Conservation (phyloP, 1,140 invertebrate species). For the Drosophila pachea region DNA sequence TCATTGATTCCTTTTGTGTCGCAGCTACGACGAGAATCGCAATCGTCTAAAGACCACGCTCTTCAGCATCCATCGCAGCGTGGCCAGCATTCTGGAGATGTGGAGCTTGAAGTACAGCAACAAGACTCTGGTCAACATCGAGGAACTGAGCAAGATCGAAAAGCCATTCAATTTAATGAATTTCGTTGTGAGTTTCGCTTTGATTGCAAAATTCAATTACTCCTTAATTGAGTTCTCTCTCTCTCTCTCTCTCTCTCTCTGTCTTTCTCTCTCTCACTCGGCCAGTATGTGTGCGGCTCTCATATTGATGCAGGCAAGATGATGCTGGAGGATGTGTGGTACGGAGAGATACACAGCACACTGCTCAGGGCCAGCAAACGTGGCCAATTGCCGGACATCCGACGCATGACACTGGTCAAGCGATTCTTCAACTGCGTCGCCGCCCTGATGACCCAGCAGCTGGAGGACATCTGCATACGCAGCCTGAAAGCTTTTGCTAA, state of each 20-base stretch:
- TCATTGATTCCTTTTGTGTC: too few species aligned
- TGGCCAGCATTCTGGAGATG: slow-evolving; percentile 88
- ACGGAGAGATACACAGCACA: slow-evolving; percentile 83
- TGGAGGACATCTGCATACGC: slow-evolving; percentile 88
- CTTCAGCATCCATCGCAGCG: slow-evolving; percentile 89
- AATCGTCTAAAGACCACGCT: slow-evolving; percentile 83
- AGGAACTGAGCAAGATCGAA: slow-evolving; percentile 80
- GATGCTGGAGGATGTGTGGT: slow-evolving; percentile 82
- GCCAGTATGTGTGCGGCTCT: slow-evolving; percentile 76
- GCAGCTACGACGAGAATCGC: slow-evolving; percentile 79
- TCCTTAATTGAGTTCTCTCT: neutral
- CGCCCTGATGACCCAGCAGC: slow-evolving; percentile 90
- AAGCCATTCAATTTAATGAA: slow-evolving; percentile 83
- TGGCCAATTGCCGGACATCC: slow-evolving; percentile 85
- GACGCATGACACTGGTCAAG: slow-evolving; percentile 83
- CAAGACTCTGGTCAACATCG: slow-evolving; percentile 79
- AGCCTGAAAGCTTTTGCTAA: slow-evolving; percentile 89
- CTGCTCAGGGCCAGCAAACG: slow-evolving; percentile 86
- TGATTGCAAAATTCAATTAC: slow-evolving; percentile 10
- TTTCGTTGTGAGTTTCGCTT: slow-evolving; percentile 79
- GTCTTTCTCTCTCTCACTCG: slow-evolving; percentile 43
- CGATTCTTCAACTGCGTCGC: slow-evolving; percentile 92
- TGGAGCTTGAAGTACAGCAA: slow-evolving; percentile 83
- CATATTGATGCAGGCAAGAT: slow-evolving; percentile 82
- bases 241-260: neutral